A percentile compares a stretch with the other conserved stretches of the same genome.
Conservation (phyloP, 2,113 vertebrate species). For the Ammospiza caudacuta region DNA sequence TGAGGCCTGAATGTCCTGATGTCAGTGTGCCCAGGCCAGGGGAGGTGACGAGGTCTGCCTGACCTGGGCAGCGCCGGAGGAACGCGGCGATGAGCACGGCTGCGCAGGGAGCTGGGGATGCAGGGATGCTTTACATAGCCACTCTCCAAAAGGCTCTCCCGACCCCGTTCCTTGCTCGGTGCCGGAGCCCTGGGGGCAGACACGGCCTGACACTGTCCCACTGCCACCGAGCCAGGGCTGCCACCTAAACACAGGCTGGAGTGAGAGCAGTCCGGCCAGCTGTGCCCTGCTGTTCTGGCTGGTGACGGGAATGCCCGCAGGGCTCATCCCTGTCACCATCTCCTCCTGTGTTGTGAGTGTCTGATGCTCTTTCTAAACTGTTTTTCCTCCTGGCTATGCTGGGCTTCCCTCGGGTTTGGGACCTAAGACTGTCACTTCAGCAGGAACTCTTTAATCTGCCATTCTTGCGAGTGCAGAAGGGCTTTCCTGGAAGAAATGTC, state of each 20-base stretch:
- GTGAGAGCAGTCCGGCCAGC: background rate
- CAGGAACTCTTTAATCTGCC: background rate
- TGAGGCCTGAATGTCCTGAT: accelerated
- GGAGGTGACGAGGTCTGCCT: background rate
- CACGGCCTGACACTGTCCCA: background rate
- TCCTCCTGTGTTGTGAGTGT: accelerated
- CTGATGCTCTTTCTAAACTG: background rate
- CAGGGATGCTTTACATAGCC: background rate
- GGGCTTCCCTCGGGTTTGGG: background rate
- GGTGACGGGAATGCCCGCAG: accelerated
- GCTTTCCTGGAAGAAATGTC: accelerated
- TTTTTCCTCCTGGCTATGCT: background rate
- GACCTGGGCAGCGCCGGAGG: background rate
- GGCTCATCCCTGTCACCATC: accelerated
- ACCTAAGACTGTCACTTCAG: background rate
- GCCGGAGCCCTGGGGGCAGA: accelerated
- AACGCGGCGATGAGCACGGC: background rate
- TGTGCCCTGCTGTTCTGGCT: accelerated
- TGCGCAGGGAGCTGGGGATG: accelerated
- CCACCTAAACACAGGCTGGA: background rate
- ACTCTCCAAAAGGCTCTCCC: background rate
- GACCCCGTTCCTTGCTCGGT: background rate
- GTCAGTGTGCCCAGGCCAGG: background rate
- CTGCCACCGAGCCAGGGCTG: accelerated
- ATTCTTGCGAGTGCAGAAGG: background rate